These are phyloP conservation scores for Apotomis betuletana DNA, from an alignment of 2,888 invertebrate genomes.

Conservation along the genomic window DNA sequence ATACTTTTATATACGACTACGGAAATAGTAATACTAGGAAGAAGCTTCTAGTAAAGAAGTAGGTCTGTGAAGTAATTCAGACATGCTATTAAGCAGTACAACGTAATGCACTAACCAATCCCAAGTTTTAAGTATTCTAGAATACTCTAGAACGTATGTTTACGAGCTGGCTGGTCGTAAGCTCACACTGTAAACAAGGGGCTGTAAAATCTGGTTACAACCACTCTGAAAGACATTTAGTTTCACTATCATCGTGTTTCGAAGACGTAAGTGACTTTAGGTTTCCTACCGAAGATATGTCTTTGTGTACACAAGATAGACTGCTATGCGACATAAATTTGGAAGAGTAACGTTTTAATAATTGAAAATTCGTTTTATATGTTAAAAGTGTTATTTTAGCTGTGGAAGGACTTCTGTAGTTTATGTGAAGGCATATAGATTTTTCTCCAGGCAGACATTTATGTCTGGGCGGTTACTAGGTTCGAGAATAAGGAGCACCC, in stretches of 20 bases:
- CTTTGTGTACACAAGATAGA: neutral
- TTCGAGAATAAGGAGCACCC: too few species aligned
- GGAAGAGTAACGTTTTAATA: too few species aligned
- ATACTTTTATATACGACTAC: too few species aligned
- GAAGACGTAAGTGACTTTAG: neutral
- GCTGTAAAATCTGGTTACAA: constrained; percentile 15
- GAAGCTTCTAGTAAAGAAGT: too few species aligned
- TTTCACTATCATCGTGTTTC: neutral
- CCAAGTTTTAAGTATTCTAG: constrained; percentile 2
- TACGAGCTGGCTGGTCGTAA: constrained; percentile 16
- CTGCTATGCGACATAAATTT: too few species aligned
- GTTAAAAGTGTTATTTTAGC: too few species aligned
- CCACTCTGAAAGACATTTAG: constrained; percentile 20
- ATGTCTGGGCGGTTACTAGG: too few species aligned
- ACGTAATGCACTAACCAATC: constrained; percentile 4
- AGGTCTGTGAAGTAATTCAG: neutral
- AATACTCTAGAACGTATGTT: constrained; percentile 13
- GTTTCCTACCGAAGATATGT: neutral
- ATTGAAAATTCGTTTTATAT: too few species aligned
- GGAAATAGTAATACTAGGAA: too few species aligned
- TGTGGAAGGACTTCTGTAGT: too few species aligned
- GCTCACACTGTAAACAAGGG: constrained; percentile 13
- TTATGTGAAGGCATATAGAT: too few species aligned
- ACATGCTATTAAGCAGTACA: neutral
- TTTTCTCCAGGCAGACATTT: too few species aligned